Conservation (phyloP, 2,888 invertebrate genomes). For the Hololepta plana region DNA sequence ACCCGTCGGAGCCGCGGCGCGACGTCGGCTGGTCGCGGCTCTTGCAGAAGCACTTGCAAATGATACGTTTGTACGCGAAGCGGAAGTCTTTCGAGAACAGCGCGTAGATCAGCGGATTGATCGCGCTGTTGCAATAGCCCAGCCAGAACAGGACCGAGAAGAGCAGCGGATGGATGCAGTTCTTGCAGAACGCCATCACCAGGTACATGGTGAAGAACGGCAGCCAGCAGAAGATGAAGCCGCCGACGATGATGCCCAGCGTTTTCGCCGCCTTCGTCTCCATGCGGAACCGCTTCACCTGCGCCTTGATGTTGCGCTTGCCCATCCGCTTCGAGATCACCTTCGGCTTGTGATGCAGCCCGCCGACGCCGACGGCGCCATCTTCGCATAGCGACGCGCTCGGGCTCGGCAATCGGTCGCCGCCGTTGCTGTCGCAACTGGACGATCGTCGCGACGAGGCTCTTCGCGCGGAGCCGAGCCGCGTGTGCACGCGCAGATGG, state of each 20-base stretch:
- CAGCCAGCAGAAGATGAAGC: constrained; percentile 93
- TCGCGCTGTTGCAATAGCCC: constrained; percentile 92
- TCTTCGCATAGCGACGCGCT: constrained; percentile 27
- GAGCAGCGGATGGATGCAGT: constrained; percentile 67
- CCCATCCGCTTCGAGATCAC: constrained; percentile 52
- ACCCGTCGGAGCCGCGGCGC: constrained; percentile 37
- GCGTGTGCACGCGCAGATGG: constrained; percentile 34
- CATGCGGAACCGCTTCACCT: constrained; percentile 73
- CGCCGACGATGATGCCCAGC: constrained; percentile 89
- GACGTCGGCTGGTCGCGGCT: constrained; percentile 25
- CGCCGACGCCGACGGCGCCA: constrained; percentile 16
- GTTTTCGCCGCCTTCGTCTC: constrained; percentile 97
- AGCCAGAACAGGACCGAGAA: constrained; percentile 93
- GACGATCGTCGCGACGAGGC: constrained; percentile 28
- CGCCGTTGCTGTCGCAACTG: constrained; percentile 30
- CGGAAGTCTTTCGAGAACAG: constrained; percentile 90
- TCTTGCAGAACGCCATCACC: constrained; percentile 70
- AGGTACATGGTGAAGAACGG: constrained; percentile 94
- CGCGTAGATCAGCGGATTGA: constrained; percentile 90
- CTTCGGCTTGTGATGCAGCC: constrained; percentile 21
- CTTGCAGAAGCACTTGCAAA: constrained; percentile 68
- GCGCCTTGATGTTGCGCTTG: constrained; percentile 75
- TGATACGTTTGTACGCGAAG: constrained; percentile 83
- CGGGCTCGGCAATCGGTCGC: constrained; percentile 28
- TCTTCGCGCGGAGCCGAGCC: constrained; percentile 15